These are phyloP conservation scores for Ornithoptera priamus DNA, from an alignment of 2,888 invertebrate genomes.

Conservation along the genomic window DNA sequence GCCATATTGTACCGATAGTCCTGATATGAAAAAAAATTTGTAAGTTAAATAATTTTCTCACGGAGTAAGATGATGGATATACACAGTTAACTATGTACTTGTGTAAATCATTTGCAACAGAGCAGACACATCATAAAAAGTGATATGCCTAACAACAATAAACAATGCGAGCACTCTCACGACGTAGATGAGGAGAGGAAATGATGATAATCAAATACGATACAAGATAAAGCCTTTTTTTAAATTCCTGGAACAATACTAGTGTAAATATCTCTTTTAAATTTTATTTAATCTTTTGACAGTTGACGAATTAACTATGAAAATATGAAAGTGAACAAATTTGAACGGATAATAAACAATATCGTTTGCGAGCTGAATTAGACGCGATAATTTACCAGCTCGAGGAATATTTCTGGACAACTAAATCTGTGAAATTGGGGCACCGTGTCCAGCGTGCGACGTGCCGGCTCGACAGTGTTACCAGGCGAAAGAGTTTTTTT, in stretches of 20 bases:
- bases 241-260: neutral
- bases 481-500: neutral
- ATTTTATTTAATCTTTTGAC: neutral
- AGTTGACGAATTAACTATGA: conserved; percentile 1
- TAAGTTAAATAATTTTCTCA: too few species aligned
- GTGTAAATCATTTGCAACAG: neutral
- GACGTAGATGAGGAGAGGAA: neutral
- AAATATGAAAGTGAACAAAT: neutral
- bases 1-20: too few species aligned
- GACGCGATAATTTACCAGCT: conserved; percentile 43
- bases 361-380: conserved; percentile 33
- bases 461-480: conserved; percentile 16
- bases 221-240: neutral
- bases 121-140: neutral
- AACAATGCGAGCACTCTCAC: conserved; percentile 1
- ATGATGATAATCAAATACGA: neutral
- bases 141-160: neutral
- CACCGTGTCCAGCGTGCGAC: conserved; percentile 37
- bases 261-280: too few species aligned
- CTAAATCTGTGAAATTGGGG: conserved; percentile 57
- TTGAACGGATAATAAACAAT: conserved; percentile 26
- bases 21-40: too few species aligned
- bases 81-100: neutral
- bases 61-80: too few species aligned
- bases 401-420: conserved; percentile 46